These are phyloP conservation scores for Eupithecia vulgata DNA, from an alignment of 2,888 invertebrate species.

Conservation along the genomic window DNA sequence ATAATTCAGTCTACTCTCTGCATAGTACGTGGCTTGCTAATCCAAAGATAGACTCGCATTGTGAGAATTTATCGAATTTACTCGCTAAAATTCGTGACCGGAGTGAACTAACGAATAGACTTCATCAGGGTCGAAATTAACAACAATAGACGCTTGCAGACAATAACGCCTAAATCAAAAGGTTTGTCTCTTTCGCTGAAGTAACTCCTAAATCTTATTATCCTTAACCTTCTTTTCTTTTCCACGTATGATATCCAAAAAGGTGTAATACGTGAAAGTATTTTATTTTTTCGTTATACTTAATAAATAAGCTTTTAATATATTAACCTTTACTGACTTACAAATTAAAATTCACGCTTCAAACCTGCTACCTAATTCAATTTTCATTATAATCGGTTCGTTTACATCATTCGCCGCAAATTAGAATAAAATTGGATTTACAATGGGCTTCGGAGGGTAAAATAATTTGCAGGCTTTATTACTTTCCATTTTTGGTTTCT, in stretches of 20 bases:
- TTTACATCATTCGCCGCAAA: constrained; percentile 43
- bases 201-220: neutral
- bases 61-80: constrained; percentile 7
- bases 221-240: neutral
- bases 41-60: constrained; percentile 6
- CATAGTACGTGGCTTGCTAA: constrained; percentile 2
- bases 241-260: neutral
- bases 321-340: constrained; percentile 42
- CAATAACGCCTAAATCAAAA: neutral
- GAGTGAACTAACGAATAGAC: neutral
- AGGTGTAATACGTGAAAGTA: neutral
- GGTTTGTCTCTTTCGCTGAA: neutral
- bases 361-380: constrained; percentile 49
- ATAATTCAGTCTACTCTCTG: constrained; percentile 12
- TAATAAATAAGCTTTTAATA: neutral
- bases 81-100: neutral
- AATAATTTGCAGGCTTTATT: constrained; percentile 40
- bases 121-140: neutral
- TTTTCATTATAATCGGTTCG: constrained; percentile 46
- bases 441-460: constrained; percentile 33
- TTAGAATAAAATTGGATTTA: constrained; percentile 42
- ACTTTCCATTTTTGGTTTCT: constrained; percentile 32
- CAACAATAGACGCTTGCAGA: neutral
- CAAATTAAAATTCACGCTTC: constrained; percentile 53
- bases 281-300: neutral